Conservation (phyloP, 1,140 invertebrate species). For the Plodia interpunctella region DNA sequence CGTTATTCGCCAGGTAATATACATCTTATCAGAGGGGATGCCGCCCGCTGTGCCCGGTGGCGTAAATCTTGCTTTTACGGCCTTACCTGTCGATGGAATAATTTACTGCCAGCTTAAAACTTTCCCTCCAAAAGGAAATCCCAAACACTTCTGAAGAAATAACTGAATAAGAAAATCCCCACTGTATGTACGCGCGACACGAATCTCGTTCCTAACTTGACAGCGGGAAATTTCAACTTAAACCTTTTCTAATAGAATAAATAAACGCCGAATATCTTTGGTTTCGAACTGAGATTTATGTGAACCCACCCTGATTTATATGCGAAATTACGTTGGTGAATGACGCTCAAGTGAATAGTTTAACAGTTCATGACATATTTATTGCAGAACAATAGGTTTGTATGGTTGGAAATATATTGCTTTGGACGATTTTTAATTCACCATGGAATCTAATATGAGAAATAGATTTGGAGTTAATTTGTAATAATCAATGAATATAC, state of each 20-base stretch:
- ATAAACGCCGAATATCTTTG: conserved; percentile 41
- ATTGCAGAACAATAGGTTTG: too few relatives aligned
- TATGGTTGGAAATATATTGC: too few relatives aligned
- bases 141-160: conserved; percentile 73
- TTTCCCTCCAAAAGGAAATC: conserved; percentile 61
- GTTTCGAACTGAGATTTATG: conserved; percentile 14
- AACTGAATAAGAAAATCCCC: conserved; percentile 72
- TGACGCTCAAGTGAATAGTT: conserved; percentile 9
- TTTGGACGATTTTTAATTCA: too few relatives aligned
- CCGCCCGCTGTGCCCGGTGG: conserved; percentile 50
- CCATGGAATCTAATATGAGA: too few relatives aligned
- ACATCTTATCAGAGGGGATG: conserved; percentile 67
- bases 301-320: conserved; percentile 17
- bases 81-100: conserved; percentile 75
- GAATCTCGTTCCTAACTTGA: conserved; percentile 37
- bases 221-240: conserved; percentile 52
- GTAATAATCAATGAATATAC: too few relatives aligned
- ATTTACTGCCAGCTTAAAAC: conserved; percentile 74
- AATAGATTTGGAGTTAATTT: too few relatives aligned
- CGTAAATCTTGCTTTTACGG: conserved; percentile 75
- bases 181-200: conserved; percentile 41
- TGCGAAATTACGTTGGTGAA: conserved; percentile 12
- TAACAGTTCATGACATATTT: conserved; percentile 18
- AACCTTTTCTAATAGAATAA: conserved; percentile 55
- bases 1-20: conserved; percentile 57